phyloP scores from a whole-genome alignment of 2,797 vertebrate species.

The Mallotus villosus region DNA sequence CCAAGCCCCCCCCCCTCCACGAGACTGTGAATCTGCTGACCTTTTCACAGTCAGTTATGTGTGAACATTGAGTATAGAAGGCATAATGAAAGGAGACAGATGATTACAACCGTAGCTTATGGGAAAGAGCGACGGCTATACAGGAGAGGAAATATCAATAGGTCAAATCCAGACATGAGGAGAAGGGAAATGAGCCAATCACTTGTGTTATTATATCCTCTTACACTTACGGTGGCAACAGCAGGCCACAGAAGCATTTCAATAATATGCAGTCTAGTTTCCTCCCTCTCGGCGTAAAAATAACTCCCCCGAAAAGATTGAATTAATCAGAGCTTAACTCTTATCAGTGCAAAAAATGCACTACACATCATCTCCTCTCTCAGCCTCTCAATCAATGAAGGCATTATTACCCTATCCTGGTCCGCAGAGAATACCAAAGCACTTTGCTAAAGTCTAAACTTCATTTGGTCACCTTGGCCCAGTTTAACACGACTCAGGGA shows the following conservation, averaged over 20 bases:
- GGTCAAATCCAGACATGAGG: background rate
- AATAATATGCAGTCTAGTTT: background rate
- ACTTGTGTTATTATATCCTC: background rate
- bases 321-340: conserved; percentile 7
- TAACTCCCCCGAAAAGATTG: background rate
- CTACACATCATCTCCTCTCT: background rate
- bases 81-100: conserved; percentile 4
- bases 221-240: conserved; percentile 18
- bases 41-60: conserved; percentile 5
- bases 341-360: conserved; percentile 13
- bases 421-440: conserved; percentile 17
- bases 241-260: background rate
- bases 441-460: conserved; percentile 4
- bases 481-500: conserved; percentile 4
- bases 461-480: conserved; percentile 6
- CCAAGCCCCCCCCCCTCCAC: background rate
- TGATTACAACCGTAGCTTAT: background rate
- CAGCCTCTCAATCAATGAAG: conserved; percentile 42
- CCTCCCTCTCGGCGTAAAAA: background rate
- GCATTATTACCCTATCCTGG: conserved; percentile 18
- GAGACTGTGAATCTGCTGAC: background rate
- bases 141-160: background rate
- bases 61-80: background rate
- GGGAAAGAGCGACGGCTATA: background rate
- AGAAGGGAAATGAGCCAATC: background rate